phyloP scores from a whole-genome alignment of 2,113 vertebrate species.

The Odocoileus virginianus region DNA sequence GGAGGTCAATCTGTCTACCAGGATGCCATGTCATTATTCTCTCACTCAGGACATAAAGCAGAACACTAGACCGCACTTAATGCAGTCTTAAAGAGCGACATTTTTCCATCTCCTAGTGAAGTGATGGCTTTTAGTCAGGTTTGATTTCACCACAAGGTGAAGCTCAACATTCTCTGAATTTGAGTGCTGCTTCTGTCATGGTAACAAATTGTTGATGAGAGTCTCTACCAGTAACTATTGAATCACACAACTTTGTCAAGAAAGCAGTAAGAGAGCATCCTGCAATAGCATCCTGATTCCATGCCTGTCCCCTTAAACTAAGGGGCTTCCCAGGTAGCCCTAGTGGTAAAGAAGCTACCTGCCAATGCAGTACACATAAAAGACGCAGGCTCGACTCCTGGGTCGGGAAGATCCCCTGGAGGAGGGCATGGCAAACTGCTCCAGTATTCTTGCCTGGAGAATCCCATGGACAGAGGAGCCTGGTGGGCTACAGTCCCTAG shows the following conservation, averaged over 20 bases:
- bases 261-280: background rate
- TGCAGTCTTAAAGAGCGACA: fast-evolving
- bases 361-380: background rate
- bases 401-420: background rate
- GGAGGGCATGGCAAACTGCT: background rate
- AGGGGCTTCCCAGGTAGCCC: background rate
- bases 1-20: background rate
- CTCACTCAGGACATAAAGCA: background rate
- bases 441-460: background rate
- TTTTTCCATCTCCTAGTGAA: slow-evolving; percentile 18
- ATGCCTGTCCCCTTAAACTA: background rate
- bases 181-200: slow-evolving; percentile 28
- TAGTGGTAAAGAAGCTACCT: background rate
- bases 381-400: background rate
- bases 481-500: background rate
- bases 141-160: slow-evolving; percentile 1
- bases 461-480: background rate
- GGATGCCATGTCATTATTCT: background rate
- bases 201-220: slow-evolving; percentile 26
- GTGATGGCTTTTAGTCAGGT: background rate
- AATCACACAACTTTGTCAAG: background rate
- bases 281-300: background rate
- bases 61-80: background rate
- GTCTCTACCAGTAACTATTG: slow-evolving; percentile 30
- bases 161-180: slow-evolving; percentile 6